Evolutionary conservation across 23 tunicate species (phyloP).

Genomic region (Halocynthia roretzi): DNA sequence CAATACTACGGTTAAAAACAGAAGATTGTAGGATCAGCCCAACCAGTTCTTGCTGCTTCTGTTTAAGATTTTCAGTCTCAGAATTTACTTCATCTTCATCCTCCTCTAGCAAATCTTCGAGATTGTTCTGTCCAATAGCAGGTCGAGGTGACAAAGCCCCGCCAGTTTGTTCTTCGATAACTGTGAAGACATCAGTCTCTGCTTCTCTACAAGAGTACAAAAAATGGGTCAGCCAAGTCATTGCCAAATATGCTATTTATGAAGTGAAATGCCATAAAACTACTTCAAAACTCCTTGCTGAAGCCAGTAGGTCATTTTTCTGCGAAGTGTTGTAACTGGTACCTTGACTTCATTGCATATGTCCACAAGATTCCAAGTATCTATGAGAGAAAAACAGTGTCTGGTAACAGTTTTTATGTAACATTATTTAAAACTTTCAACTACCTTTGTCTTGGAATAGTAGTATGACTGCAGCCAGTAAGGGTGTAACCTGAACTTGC

Average conservation of each 20-base stretch:
- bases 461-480: constrained; percentile 65
- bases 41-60: constrained; percentile 52
- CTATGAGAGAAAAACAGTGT: constrained; percentile 9
- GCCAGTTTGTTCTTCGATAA: background rate
- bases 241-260: background rate
- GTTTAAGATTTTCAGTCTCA: constrained; percentile 29
- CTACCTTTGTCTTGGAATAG: constrained; percentile 57
- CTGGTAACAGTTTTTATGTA: background rate
- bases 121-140: constrained; percentile 8
- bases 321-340: constrained; percentile 49
- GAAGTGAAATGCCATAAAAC: background rate
- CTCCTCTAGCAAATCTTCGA: constrained; percentile 16
- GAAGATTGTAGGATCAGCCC: background rate
- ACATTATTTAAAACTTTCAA: background rate
- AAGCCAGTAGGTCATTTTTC: constrained; percentile 74
- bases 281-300: constrained; percentile 85
- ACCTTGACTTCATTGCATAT: constrained; percentile 43
- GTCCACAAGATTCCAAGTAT: constrained; percentile 45
- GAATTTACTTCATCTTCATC: constrained; percentile 51
- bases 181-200: constrained; percentile 2
- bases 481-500: constrained; percentile 39
- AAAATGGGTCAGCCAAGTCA: background rate
- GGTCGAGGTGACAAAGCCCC: background rate
- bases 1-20: background rate
- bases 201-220: background rate